Conservation (phyloP, 2,797 vertebrate species). For the Spinus olivaceus region DNA sequence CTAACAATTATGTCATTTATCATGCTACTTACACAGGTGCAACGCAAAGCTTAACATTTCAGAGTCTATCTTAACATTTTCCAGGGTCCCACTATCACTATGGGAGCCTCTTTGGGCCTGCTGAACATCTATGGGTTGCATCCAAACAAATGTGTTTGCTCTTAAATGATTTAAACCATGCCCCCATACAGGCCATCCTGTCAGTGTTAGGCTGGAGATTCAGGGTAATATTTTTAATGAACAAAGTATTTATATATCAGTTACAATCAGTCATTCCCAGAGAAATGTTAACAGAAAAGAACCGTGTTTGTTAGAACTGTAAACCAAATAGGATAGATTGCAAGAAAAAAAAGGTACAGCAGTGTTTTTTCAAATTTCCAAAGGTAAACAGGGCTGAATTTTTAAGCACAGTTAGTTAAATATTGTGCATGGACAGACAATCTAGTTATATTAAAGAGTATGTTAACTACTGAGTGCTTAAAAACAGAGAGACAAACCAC, state of each 20-base stretch:
- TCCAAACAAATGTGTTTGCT: neutral
- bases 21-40: too few relatives aligned
- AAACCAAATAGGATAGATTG: neutral
- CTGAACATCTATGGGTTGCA: neutral
- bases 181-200: neutral
- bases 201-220: neutral
- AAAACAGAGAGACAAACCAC: neutral
- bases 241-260: neutral
- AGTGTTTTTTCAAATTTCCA: neutral
- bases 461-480: neutral
- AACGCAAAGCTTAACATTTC: too few relatives aligned
- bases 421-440: neutral
- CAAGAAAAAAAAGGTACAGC: neutral
- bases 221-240: neutral
- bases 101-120: too few relatives aligned
- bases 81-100: neutral
- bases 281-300: neutral
- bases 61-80: too few relatives aligned
- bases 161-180: neutral
- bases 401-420: neutral
- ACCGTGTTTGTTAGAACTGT: neutral
- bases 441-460: neutral
- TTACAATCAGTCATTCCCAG: neutral
- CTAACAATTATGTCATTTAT: too few relatives aligned
- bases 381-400: neutral